phyloP scores from a whole-genome alignment of 1,140 invertebrate species.

The Rhynchophorus ferrugineus region DNA sequence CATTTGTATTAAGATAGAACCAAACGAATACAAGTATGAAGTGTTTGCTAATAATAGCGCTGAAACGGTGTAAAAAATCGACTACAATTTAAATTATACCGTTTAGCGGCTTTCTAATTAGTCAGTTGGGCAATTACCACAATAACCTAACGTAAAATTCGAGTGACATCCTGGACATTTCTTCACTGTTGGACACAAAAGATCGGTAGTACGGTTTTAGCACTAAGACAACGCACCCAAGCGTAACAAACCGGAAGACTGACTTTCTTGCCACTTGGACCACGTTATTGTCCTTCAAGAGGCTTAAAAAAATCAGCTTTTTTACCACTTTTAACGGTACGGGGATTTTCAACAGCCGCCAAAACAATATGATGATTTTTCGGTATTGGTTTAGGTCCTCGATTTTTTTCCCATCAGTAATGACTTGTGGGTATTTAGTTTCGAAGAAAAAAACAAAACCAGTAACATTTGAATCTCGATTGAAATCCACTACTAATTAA shows the following conservation, averaged over 20 bases:
- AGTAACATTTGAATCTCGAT: too few species aligned
- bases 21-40: too few species aligned
- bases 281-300: slow-evolving; percentile 21
- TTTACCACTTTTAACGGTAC: slow-evolving; percentile 20
- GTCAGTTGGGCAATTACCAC: slow-evolving; percentile 21
- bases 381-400: background rate
- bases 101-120: slow-evolving; percentile 19
- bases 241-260: slow-evolving; percentile 24
- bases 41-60: too few species aligned
- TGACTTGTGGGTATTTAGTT: too few species aligned
- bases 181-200: slow-evolving; percentile 25
- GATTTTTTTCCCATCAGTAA: too few species aligned
- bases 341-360: slow-evolving; percentile 6
- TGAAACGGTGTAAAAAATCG: too few species aligned
- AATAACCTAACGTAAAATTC: slow-evolving; percentile 21
- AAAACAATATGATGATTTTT: slow-evolving; percentile 6
- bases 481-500: too few species aligned
- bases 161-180: slow-evolving; percentile 26
- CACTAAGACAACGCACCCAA: slow-evolving; percentile 15
- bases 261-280: slow-evolving; percentile 24
- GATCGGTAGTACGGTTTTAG: slow-evolving; percentile 26
- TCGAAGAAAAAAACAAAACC: too few species aligned
- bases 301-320: slow-evolving; percentile 11
- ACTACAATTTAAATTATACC: too few species aligned
- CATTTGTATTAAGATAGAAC: too few species aligned